Conservation (phyloP, 2,888 invertebrate species). For the Rugalucina vietnamica region DNA sequence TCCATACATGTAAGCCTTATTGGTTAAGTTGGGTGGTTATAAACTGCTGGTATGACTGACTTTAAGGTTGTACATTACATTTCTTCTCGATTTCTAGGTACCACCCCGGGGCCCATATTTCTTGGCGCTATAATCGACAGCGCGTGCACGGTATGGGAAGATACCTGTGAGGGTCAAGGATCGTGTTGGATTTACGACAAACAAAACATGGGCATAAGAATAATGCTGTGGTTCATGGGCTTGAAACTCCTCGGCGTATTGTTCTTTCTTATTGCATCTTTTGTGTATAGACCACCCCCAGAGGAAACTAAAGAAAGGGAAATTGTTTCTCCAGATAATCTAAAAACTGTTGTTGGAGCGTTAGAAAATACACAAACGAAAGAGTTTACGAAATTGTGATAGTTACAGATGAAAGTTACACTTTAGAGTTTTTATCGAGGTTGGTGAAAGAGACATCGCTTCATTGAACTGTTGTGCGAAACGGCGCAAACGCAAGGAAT, state of each 20-base stretch:
- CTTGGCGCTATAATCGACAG: slow-evolving; percentile 90
- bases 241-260: slow-evolving; percentile 62
- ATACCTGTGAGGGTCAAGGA: slow-evolving; percentile 87
- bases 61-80: too few relatives aligned
- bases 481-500: too few relatives aligned
- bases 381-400: neutral
- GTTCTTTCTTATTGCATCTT: slow-evolving; percentile 88
- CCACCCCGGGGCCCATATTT: slow-evolving; percentile 88
- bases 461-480: too few relatives aligned
- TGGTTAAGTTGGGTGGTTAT: too few relatives aligned
- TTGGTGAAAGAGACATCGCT: too few relatives aligned
- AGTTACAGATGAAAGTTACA: neutral
- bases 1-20: too few relatives aligned
- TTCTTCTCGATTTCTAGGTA: slow-evolving; percentile 66
- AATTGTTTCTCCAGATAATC: neutral
- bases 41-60: too few relatives aligned
- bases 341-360: neutral
- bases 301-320: slow-evolving; percentile 12
- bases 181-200: slow-evolving; percentile 89
- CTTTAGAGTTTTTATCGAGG: too few relatives aligned
- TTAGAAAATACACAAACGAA: neutral
- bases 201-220: slow-evolving; percentile 85
- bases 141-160: slow-evolving; percentile 89
- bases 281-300: slow-evolving; percentile 84
- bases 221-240: slow-evolving; percentile 66